Evolutionary conservation across 1,140 invertebrate genomes (phyloP).

Genomic region (Berghia stephanieae): DNA sequence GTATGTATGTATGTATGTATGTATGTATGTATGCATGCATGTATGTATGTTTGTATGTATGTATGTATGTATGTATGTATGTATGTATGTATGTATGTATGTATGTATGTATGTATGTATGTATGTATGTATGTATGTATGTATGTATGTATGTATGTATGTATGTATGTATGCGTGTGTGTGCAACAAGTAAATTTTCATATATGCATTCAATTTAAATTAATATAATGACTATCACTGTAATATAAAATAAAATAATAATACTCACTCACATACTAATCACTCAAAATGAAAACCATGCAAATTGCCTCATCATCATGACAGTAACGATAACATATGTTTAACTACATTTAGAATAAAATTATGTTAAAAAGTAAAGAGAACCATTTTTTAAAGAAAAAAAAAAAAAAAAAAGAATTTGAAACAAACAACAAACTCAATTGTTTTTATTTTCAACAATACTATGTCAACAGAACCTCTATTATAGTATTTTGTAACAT

Average conservation of each 20-base stretch:
- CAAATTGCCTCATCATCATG: not conserved
- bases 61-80: constrained; percentile 20
- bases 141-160: constrained; percentile 16
- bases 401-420: too few species aligned
- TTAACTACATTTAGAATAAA: not conserved
- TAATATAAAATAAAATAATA: not conserved
- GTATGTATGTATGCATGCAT: constrained; percentile 24
- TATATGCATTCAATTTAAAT: not conserved
- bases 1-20: constrained; percentile 24
- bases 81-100: constrained; percentile 13
- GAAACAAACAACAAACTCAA: too few species aligned
- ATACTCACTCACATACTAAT: not conserved
- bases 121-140: constrained; percentile 22
- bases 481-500: too few species aligned
- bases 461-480: too few species aligned
- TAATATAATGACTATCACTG: not conserved
- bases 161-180: constrained; percentile 16
- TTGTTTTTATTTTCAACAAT: too few species aligned
- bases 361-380: too few species aligned
- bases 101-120: constrained; percentile 17
- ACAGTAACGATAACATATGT: not conserved
- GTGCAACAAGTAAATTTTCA: not conserved
- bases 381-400: too few species aligned
- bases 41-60: constrained; percentile 6
- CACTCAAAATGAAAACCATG: not conserved